Conservation (phyloP, 23 tunicate species). For the Styela clava region DNA sequence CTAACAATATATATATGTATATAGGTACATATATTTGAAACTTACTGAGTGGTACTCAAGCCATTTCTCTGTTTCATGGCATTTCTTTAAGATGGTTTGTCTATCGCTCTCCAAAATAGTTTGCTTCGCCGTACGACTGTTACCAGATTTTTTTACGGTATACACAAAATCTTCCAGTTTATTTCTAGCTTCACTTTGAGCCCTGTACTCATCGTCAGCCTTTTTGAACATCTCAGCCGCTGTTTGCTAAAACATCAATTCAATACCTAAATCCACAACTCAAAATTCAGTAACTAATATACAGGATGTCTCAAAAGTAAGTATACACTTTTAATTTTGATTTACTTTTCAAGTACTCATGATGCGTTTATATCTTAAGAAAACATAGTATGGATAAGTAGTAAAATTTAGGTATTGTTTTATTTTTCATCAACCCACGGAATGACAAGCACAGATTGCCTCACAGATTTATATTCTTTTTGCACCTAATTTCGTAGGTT, state of each 20-base stretch:
- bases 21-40: background rate
- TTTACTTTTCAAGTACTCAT: too few species aligned
- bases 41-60: background rate
- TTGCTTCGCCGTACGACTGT: background rate
- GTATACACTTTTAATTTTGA: background rate
- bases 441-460: too few species aligned
- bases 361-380: too few species aligned
- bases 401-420: too few species aligned
- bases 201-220: background rate
- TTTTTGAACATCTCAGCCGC: background rate
- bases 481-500: too few species aligned
- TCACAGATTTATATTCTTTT: too few species aligned
- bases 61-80: background rate
- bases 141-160: background rate
- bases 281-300: background rate
- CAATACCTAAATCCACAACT: background rate
- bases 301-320: background rate
- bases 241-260: background rate
- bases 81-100: background rate
- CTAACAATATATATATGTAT: background rate
- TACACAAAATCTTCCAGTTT: background rate
- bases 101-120: too few species aligned
- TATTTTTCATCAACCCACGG: too few species aligned
- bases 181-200: background rate
- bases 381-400: too few species aligned